Percentiles rank a stretch among this genome's conserved stretches.
phyloP scores from a whole-genome alignment of 2,888 invertebrate genomes.

The Diarsia dahlii region DNA sequence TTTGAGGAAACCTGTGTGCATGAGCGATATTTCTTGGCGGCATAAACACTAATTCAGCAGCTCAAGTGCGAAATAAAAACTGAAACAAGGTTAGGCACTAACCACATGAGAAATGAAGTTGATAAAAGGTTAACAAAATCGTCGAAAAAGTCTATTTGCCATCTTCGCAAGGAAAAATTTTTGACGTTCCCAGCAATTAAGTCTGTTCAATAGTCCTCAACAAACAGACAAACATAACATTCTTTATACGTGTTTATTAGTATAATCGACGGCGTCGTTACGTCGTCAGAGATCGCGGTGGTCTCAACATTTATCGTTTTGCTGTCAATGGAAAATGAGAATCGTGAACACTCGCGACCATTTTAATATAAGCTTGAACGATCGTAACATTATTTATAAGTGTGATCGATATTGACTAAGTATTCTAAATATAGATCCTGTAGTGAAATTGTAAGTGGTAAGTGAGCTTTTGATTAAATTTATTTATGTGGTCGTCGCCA shows the following conservation, averaged over 20 bases:
- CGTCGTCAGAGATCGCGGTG: conserved; percentile 52
- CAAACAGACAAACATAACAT: conserved; percentile 27
- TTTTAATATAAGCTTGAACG: conserved; percentile 45
- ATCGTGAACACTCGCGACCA: conserved; percentile 34
- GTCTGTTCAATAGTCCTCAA: not conserved
- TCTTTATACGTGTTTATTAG: conserved; percentile 23
- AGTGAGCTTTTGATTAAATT: conserved; percentile 41
- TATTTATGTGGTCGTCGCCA: not conserved
- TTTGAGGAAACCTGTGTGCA: too few relatives aligned
- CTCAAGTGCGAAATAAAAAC: too few relatives aligned
- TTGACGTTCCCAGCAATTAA: not conserved
- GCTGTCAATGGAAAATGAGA: conserved; percentile 62
- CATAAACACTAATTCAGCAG: too few relatives aligned
- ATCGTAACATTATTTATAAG: conserved; percentile 47
- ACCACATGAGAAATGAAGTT: too few relatives aligned
- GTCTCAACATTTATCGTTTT: conserved; percentile 61
- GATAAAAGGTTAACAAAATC: not conserved
- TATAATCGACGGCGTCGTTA: conserved; percentile 64
- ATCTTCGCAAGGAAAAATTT: not conserved
- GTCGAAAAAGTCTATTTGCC: not conserved
- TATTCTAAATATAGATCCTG: conserved; percentile 26
- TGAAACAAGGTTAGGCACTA: too few relatives aligned
- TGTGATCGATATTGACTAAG: conserved; percentile 49
- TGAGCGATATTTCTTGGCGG: too few relatives aligned
- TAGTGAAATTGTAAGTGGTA: conserved; percentile 32